Percentiles rank a stretch among this genome's conserved stretches.
Conservation (phyloP, 2,113 vertebrate species). For the Amazona vittata region DNA sequence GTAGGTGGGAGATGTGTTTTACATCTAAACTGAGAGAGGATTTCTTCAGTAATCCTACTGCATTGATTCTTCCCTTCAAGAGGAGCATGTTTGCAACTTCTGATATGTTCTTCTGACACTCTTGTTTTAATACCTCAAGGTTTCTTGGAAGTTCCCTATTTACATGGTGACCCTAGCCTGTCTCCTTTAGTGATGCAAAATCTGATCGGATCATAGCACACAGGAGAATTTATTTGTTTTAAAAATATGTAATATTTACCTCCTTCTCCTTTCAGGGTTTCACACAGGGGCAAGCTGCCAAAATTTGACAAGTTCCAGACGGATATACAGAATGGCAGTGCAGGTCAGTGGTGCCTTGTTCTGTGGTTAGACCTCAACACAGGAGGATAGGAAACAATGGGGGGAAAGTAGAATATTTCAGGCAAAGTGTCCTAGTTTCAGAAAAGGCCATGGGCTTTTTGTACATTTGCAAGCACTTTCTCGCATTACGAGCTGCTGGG, state of each 20-base stretch:
- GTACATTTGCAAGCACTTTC: conserved; percentile 61
- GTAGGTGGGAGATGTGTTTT: not conserved
- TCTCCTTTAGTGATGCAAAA: not conserved
- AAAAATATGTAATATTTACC: not conserved
- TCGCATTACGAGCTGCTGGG: conserved; percentile 28
- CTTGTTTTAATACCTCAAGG: not conserved
- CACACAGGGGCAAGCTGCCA: conserved; percentile 27
- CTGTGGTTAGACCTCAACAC: conserved; percentile 48
- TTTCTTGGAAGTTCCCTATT: not conserved
- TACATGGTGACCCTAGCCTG: not conserved
- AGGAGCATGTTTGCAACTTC: not conserved
- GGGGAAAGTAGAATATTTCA: not conserved
- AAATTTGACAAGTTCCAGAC: conserved; percentile 36
- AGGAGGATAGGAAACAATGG: conserved; percentile 45
- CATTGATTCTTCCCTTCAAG: not conserved
- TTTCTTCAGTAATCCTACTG: not conserved
- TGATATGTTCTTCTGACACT: not conserved
- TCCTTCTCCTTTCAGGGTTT: not conserved
- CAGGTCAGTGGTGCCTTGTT: conserved; percentile 33
- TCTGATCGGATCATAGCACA: not conserved
- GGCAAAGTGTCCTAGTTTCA: not conserved
- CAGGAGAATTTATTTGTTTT: not conserved
- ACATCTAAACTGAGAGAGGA: not conserved
- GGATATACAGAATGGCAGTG: not conserved
- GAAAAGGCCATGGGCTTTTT: not conserved